phyloP scores from a whole-genome alignment of 2,888 invertebrate species.

The Actias luna region DNA sequence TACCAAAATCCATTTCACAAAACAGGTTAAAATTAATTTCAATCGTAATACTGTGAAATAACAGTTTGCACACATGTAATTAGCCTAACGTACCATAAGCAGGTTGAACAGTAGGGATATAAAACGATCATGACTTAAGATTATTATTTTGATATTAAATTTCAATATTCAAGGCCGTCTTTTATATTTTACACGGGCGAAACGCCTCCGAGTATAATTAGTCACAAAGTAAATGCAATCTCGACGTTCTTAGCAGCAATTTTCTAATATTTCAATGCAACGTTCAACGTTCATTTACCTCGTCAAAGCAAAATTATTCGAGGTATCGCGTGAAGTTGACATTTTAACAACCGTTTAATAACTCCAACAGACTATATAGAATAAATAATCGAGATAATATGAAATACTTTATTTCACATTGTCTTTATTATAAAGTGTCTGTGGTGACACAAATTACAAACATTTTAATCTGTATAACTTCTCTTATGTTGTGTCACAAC shows the following conservation, averaged over 20 bases:
- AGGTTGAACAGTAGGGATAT: too few species aligned
- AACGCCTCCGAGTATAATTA: conserved; percentile 7
- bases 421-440: too few species aligned
- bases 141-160: not conserved
- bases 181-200: not conserved
- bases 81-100: too few species aligned
- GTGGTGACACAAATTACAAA: too few species aligned
- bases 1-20: not conserved
- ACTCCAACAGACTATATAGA: not conserved
- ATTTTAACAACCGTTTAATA: conserved; percentile 34
- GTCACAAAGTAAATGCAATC: conserved; percentile 12
- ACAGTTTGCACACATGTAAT: too few species aligned
- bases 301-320: conserved; percentile 40
- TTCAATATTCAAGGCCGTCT: not conserved
- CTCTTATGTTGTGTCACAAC: too few species aligned
- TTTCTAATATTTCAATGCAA: conserved; percentile 14
- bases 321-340: conserved; percentile 33
- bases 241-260: conserved; percentile 2
- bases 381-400: not conserved
- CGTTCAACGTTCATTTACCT: conserved; percentile 23
- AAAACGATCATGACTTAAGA: not conserved
- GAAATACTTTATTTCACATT: not conserved
- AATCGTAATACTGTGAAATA: too few species aligned
- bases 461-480: too few species aligned
- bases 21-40: not conserved